These are phyloP conservation scores for Lacerta viridis DNA, from an alignment of 2,797 vertebrate genomes.

Conservation along the genomic window DNA sequence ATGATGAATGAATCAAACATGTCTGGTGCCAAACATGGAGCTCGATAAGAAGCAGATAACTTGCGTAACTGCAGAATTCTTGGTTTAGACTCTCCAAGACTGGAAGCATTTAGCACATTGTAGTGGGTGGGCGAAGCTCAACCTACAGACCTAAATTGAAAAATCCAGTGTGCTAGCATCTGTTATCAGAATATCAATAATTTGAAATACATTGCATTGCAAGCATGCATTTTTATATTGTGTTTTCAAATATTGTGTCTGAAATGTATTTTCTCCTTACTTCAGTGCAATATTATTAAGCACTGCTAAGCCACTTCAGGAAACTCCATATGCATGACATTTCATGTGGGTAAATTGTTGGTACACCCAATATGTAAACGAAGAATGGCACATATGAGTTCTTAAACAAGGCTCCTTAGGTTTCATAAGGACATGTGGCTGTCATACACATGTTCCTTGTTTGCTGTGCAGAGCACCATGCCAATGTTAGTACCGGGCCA, in stretches of 20 bases:
- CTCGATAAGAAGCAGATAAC: constrained; percentile 87
- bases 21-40: constrained; percentile 77
- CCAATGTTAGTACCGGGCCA: background rate
- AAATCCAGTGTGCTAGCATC: constrained; percentile 42
- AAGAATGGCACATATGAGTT: background rate
- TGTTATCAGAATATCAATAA: constrained; percentile 21
- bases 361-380: background rate
- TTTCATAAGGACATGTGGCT: background rate
- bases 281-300: background rate
- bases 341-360: background rate
- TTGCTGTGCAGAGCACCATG: background rate
- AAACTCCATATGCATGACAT: background rate
- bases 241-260: background rate
- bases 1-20: constrained; percentile 89
- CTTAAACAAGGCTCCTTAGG: background rate
- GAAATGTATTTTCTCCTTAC: background rate
- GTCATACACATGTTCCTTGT: background rate
- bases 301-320: background rate
- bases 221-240: background rate
- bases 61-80: constrained; percentile 74
- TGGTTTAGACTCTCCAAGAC: constrained; percentile 67
- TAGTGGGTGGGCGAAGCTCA: constrained; percentile 57
- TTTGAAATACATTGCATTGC: background rate
- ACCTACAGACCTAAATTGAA: constrained; percentile 52
- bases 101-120: constrained; percentile 61